phyloP scores from a whole-genome alignment of 2,888 invertebrate genomes.

The Chironomus tentans region DNA sequence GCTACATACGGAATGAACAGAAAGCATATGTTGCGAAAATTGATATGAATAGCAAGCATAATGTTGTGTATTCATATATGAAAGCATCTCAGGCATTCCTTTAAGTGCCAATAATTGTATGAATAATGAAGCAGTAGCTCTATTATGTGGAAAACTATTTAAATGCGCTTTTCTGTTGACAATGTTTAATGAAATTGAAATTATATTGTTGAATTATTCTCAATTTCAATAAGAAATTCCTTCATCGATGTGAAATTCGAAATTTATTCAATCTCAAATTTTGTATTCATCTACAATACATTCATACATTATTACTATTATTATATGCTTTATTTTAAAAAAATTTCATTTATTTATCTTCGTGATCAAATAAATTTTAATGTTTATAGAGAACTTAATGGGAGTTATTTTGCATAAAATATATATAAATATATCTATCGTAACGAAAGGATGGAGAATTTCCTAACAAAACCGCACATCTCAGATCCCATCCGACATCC shows the following conservation, averaged over 20 bases:
- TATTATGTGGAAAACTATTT: constrained; percentile 13
- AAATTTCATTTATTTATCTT: neutral
- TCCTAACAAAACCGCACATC: neutral
- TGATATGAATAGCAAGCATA: constrained; percentile 6
- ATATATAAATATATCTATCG: neutral
- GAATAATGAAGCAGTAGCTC: constrained; percentile 15
- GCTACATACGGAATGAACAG: neutral
- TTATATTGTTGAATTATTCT: no score
- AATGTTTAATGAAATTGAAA: neutral
- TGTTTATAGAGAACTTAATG: neutral
- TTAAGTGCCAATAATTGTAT: constrained; percentile 22
- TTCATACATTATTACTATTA: neutral
- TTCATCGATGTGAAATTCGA: neutral
- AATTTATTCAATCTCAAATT: neutral
- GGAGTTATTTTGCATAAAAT: neutral
- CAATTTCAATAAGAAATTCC: no score
- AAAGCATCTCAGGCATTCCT: neutral
- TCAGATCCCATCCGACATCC: neutral
- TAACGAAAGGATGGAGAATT: neutral
- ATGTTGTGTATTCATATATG: neutral
- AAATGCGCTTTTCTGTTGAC: neutral
- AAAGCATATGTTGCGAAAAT: constrained; percentile 5
- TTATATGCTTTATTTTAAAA: neutral
- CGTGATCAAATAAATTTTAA: neutral
- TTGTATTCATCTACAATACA: neutral